Evolutionary conservation across 1,140 invertebrate genomes (phyloP).

Genomic region (Pogonognathellus flavescens): DNA sequence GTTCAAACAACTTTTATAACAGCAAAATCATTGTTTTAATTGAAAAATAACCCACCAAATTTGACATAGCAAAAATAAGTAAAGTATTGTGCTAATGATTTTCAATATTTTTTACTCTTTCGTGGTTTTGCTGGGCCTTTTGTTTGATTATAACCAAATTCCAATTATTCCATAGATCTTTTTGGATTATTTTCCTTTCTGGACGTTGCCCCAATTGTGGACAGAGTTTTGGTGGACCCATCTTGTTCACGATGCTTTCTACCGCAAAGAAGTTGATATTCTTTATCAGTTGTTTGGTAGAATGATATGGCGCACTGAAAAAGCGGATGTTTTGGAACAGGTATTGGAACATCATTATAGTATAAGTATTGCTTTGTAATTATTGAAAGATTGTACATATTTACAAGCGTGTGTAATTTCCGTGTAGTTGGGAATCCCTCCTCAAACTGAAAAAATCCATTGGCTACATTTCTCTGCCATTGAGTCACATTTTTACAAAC

Average conservation of each 20-base stretch:
- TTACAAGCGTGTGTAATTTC: slow-evolving; percentile 34
- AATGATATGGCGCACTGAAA: slow-evolving; percentile 80
- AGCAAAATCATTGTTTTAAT: too few species aligned
- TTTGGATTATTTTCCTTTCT: slow-evolving; percentile 81
- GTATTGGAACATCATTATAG: slow-evolving; percentile 67
- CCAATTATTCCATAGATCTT: slow-evolving; percentile 75
- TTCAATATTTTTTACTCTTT: neutral
- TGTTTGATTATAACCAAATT: too few species aligned
- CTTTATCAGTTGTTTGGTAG: slow-evolving; percentile 67
- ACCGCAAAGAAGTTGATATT: slow-evolving; percentile 57
- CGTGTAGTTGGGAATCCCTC: slow-evolving; percentile 71
- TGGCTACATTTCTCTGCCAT: slow-evolving; percentile 75
- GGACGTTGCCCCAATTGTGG: slow-evolving; percentile 75
- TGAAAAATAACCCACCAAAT: too few species aligned
- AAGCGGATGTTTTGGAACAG: slow-evolving; percentile 77
- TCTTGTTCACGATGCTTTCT: slow-evolving; percentile 74
- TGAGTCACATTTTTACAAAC: slow-evolving; percentile 76
- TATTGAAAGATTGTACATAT: neutral
- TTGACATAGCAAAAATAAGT: too few species aligned
- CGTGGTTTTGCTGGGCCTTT: too few species aligned
- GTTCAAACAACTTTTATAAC: too few species aligned
- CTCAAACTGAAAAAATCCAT: slow-evolving; percentile 71
- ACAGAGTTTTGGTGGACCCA: slow-evolving; percentile 74
- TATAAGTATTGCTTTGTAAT: neutral
- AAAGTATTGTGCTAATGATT: neutral